Evolutionary conservation across 2,113 vertebrate genomes (phyloP).

Genomic region (Uropsilus gracilis): DNA sequence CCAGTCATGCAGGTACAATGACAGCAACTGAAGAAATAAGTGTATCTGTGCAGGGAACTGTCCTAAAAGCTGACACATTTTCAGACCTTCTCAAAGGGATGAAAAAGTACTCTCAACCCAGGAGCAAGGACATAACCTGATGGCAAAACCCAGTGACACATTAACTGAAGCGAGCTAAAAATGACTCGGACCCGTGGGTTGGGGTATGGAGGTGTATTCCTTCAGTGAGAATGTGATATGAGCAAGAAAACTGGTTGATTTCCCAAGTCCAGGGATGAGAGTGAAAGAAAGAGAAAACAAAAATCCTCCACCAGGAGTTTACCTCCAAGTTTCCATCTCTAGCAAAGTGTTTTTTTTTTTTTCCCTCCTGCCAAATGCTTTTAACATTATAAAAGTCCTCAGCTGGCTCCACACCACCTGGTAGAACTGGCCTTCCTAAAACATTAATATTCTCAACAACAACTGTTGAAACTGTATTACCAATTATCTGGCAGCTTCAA

Average conservation of each 20-base stretch:
- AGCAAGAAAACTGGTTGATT: neutral
- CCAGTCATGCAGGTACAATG: accelerated
- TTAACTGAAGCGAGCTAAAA: neutral
- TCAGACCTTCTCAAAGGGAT: neutral
- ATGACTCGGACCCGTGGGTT: neutral
- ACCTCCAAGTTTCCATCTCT: neutral
- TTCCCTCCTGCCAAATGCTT: neutral
- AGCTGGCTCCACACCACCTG: neutral
- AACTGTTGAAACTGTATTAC: neutral
- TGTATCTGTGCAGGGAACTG: neutral
- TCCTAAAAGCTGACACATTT: neutral
- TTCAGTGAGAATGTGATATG: neutral
- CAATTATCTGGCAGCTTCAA: neutral
- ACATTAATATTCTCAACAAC: neutral
- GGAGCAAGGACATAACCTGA: neutral
- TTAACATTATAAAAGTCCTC: neutral
- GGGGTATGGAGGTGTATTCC: too few species aligned
- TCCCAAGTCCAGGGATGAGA: neutral
- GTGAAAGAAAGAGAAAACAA: neutral
- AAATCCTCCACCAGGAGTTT: neutral
- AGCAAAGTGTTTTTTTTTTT: neutral
- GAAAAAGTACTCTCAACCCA: neutral
- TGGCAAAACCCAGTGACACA: neutral
- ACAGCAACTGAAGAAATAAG: neutral
- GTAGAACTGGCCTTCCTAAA: neutral